Evolutionary conservation across 2,797 vertebrate species (phyloP).

Genomic region (Falco berigora): DNA sequence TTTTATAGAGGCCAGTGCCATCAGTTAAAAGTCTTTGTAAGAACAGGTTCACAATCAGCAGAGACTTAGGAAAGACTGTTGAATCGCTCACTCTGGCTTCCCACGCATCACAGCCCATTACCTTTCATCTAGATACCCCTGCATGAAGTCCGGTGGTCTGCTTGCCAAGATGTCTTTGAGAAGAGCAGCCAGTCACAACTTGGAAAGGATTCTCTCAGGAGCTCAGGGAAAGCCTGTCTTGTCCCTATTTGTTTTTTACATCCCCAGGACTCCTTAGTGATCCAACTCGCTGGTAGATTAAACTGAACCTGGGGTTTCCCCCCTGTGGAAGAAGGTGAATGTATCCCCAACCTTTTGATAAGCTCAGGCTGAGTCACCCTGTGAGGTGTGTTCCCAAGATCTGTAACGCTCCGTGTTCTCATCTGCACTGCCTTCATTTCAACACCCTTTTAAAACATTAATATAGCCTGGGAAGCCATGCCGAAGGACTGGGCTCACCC

Average conservation of each 20-base stretch:
- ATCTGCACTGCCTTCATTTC: not conserved
- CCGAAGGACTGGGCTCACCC: not conserved
- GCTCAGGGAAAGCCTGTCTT: not conserved
- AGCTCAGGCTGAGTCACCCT: not conserved
- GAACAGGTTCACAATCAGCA: not conserved
- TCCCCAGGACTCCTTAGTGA: not conserved
- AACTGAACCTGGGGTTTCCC: not conserved
- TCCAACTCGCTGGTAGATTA: not conserved
- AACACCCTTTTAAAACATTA: not conserved
- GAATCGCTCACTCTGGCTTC: not conserved
- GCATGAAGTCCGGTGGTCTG: accelerated
- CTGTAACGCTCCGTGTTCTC: not conserved
- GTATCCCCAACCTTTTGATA: not conserved
- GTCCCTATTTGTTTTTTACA: not conserved
- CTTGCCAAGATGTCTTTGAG: not conserved
- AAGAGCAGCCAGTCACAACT: not conserved
- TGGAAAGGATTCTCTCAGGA: not conserved
- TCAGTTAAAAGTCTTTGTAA: not conserved
- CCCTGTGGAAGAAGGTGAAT: not conserved
- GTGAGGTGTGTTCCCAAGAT: not conserved
- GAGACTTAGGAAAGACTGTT: not conserved
- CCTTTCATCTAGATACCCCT: not conserved
- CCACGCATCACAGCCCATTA: accelerated
- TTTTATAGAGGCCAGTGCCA: conserved; percentile 9
- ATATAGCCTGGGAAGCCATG: not conserved